phyloP scores from a whole-genome alignment of 2,888 invertebrate species.

The Platycnemis pennipes region DNA sequence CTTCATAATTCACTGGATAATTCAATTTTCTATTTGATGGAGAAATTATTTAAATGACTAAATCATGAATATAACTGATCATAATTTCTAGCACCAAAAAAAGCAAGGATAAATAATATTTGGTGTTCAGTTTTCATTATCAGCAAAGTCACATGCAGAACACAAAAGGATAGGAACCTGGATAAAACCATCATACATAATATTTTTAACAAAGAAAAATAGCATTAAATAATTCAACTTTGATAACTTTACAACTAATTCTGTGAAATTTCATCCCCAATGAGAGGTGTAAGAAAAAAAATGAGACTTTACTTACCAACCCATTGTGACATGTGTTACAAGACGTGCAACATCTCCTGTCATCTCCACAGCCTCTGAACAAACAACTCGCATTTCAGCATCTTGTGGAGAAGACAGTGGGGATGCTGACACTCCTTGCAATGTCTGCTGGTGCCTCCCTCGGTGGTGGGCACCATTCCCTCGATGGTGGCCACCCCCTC shows the following conservation, averaged over 20 bases:
- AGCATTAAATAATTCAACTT: too few relatives aligned
- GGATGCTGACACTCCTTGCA: conserved; percentile 80
- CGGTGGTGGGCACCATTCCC: conserved; percentile 73
- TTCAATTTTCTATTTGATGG: too few relatives aligned
- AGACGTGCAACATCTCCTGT: conserved; percentile 80
- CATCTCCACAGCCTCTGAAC: conserved; percentile 83
- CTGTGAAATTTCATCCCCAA: neutral
- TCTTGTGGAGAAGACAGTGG: conserved; percentile 73
- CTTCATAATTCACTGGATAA: too few relatives aligned
- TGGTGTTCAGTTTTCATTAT: too few relatives aligned
- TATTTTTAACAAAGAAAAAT: too few relatives aligned
- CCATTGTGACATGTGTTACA: conserved; percentile 87
- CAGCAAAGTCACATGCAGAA: too few relatives aligned
- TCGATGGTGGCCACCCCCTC: conserved; percentile 64
- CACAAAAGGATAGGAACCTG: too few relatives aligned
- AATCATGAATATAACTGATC: too few relatives aligned
- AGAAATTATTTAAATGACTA: too few relatives aligned
- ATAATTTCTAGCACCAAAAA: too few relatives aligned
- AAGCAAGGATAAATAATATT: too few relatives aligned
- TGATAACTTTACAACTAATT: neutral
- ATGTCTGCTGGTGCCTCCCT: conserved; percentile 77
- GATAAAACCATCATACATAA: too few relatives aligned
- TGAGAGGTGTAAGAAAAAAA: neutral
- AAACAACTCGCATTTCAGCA: conserved; percentile 84
- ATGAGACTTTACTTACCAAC: conserved; percentile 82